Percentiles rank a stretch among this genome's conserved stretches.
phyloP scores from a whole-genome alignment of 2,113 vertebrate genomes.

The Nerophis lumbriciformis region DNA sequence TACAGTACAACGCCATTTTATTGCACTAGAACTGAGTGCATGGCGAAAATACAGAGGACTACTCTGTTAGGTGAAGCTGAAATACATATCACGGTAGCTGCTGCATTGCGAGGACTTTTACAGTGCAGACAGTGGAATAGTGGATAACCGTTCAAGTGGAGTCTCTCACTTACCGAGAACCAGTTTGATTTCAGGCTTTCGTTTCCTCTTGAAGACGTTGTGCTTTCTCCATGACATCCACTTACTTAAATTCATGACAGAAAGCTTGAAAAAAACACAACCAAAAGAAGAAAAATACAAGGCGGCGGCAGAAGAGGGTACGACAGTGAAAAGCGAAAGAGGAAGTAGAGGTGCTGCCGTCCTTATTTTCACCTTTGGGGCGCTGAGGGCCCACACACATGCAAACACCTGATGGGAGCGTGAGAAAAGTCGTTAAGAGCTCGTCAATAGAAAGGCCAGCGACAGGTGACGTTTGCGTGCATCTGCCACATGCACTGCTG shows the following conservation, averaged over 20 bases:
- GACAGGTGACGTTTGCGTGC: no score
- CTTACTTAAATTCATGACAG: conserved; percentile 63
- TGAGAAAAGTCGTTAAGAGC: conserved; percentile 7
- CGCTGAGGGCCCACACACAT: conserved; percentile 5
- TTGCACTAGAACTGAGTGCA: not conserved
- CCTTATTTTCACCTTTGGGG: conserved; percentile 16
- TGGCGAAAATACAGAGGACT: no score
- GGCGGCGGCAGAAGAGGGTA: conserved; percentile 4
- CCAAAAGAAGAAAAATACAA: conserved; percentile 55
- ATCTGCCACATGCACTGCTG: no score
- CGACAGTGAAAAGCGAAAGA: conserved; percentile 31
- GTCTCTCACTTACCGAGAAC: conserved; percentile 53
- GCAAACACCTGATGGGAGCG: not conserved
- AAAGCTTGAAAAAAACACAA: conserved; percentile 11
- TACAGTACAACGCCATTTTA: not conserved
- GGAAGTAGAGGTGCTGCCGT: conserved; percentile 50
- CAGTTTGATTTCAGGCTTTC: conserved; percentile 31
- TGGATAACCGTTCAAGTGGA: not conserved
- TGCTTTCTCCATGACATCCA: conserved; percentile 68
- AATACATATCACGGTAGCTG: no score
- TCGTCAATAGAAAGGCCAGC: not conserved
- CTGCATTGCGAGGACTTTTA: not conserved
- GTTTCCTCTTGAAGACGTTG: conserved; percentile 57
- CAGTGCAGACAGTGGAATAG: not conserved
- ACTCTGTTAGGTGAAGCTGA: no score